Percentiles rank a stretch among this genome's conserved stretches.
phyloP scores from a whole-genome alignment of 2,113 vertebrate genomes.

The Trichomycterus rosablanca region DNA sequence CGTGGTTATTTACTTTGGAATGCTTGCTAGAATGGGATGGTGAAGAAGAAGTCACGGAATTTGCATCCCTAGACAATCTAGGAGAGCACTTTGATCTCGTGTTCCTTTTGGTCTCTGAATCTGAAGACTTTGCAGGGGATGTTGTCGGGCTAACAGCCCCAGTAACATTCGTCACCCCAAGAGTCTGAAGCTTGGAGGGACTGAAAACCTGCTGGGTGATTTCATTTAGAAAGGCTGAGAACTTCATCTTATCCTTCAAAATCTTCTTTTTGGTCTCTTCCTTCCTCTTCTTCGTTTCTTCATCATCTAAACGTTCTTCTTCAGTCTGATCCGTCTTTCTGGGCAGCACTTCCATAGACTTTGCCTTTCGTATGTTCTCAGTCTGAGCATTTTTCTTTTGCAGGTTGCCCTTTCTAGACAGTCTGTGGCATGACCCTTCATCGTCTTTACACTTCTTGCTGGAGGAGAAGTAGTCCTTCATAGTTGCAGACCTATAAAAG shows the following conservation, averaged over 20 bases:
- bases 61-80: slow-evolving; percentile 40
- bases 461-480: slow-evolving; percentile 28
- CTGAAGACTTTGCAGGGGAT: slow-evolving; percentile 37
- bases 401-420: slow-evolving; percentile 30
- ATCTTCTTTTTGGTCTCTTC: slow-evolving; percentile 55
- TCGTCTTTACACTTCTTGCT: slow-evolving; percentile 38
- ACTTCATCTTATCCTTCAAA: slow-evolving; percentile 69
- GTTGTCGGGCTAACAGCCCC: slow-evolving; percentile 35
- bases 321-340: slow-evolving; percentile 30
- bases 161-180: slow-evolving; percentile 62
- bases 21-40: slow-evolving; percentile 43
- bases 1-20: slow-evolving; percentile 21
- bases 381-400: slow-evolving; percentile 23
- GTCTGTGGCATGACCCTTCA: slow-evolving; percentile 2
- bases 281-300: slow-evolving; percentile 49
- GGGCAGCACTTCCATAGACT: slow-evolving; percentile 70
- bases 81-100: slow-evolving; percentile 26
- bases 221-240: slow-evolving; percentile 78
- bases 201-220: slow-evolving; percentile 77
- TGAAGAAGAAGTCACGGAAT: slow-evolving; percentile 49
- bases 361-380: slow-evolving; percentile 63
- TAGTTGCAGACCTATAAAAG: slow-evolving; percentile 30
- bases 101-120: slow-evolving; percentile 32
- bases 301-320: slow-evolving; percentile 44
- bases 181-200: slow-evolving; percentile 67